Evolutionary conservation across 2,888 invertebrate genomes (phyloP).

Genomic region (Catocala nupta): DNA sequence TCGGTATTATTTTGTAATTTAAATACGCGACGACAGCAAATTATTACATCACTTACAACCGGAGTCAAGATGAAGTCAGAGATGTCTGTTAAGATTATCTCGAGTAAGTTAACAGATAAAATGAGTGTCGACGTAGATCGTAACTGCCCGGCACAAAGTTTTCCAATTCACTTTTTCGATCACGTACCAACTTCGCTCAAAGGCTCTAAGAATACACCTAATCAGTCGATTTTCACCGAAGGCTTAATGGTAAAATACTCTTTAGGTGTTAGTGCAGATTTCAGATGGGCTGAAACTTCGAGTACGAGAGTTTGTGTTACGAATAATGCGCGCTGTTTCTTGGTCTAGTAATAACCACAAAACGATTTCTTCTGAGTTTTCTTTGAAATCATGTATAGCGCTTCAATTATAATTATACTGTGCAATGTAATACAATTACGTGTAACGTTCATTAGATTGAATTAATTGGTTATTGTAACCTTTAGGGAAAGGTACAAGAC

Average conservation of each 20-base stretch:
- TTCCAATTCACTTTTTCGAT: conserved; percentile 7
- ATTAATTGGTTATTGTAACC: too few species aligned
- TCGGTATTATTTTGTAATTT: conserved; percentile 2
- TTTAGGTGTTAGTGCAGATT: neutral
- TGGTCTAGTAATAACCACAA: too few species aligned
- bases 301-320: conserved; percentile 1
- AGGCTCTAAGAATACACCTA: conserved; percentile 10
- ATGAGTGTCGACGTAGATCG: neutral
- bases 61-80: neutral
- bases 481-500: too few species aligned
- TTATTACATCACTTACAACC: neutral
- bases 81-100: conserved; percentile 3
- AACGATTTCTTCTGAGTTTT: too few species aligned
- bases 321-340: neutral
- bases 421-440: too few species aligned
- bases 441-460: too few species aligned
- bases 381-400: too few species aligned
- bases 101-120: conserved; percentile 2
- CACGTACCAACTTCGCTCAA: conserved; percentile 15
- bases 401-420: too few species aligned
- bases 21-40: neutral
- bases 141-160: neutral
- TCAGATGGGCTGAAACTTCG: neutral
- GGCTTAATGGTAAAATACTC: conserved; percentile 4
- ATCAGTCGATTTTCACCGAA: conserved; percentile 12